A percentile compares a stretch with the other conserved stretches of the same genome.
These are phyloP conservation scores for Rhogogaster chlorosoma DNA, from an alignment of 2,888 invertebrate species.

Conservation along the genomic window DNA sequence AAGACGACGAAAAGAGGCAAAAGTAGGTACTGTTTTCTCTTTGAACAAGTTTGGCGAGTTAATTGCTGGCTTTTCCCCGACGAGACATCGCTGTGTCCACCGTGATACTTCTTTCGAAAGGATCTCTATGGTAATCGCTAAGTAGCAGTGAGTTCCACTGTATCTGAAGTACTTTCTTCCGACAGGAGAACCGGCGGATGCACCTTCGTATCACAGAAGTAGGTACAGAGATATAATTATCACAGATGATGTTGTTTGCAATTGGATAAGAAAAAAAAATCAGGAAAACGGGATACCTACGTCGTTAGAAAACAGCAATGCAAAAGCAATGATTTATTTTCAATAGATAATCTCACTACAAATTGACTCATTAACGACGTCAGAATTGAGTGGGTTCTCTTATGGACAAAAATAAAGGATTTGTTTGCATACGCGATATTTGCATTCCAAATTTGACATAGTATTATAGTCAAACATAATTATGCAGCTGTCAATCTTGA, in stretches of 20 bases:
- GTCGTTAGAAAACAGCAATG: background rate
- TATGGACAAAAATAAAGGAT: background rate
- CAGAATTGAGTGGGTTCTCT: background rate
- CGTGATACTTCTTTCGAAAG: constrained; percentile 38
- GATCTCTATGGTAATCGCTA: constrained; percentile 31
- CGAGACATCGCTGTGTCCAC: background rate
- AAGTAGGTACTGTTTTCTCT: constrained; percentile 27
- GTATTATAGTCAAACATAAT: background rate
- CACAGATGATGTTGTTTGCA: background rate
- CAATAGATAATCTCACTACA: background rate
- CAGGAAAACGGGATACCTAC: background rate
- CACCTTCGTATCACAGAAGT: too few relatives aligned
- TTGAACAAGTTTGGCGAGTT: constrained; percentile 44
- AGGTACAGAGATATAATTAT: background rate
- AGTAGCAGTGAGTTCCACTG: background rate
- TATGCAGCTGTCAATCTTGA: background rate
- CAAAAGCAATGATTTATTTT: background rate
- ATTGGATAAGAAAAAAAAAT: background rate
- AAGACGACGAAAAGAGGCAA: constrained; percentile 8
- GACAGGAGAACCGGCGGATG: background rate
- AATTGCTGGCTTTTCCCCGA: constrained; percentile 30
- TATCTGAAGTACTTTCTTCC: constrained; percentile 24
- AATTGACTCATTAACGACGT: background rate
- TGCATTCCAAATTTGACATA: background rate
- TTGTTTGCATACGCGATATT: background rate